These are phyloP conservation scores for Nannoperca obscura DNA, from an alignment of 2,797 vertebrate genomes.

Conservation along the genomic window DNA sequence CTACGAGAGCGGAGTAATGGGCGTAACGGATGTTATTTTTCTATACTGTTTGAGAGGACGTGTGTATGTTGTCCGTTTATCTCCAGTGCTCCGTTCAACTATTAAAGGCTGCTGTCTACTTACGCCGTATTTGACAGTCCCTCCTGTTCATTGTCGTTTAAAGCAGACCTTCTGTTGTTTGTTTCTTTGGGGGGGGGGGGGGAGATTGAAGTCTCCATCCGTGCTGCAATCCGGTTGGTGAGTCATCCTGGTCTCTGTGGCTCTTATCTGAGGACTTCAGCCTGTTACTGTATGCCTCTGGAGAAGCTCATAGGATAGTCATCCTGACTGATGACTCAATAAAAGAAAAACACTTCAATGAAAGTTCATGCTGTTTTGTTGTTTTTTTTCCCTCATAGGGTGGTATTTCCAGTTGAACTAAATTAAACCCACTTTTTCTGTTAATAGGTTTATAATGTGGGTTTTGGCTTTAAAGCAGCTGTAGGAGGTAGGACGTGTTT, in stretches of 20 bases:
- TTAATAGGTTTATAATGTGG: background rate
- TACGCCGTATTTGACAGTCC: constrained; percentile 40
- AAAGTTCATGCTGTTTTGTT: background rate
- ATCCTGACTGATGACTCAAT: constrained; percentile 74
- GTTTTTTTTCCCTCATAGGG: background rate
- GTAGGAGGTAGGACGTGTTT: constrained; percentile 15
- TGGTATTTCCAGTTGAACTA: background rate
- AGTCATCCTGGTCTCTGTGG: constrained; percentile 48
- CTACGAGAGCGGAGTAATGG: constrained; percentile 38
- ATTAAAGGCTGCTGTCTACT: constrained; percentile 59
- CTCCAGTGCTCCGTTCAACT: constrained; percentile 48
- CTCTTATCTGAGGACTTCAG: constrained; percentile 37
- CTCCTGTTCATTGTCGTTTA: constrained; percentile 34
- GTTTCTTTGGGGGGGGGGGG: background rate
- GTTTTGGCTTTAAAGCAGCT: background rate
- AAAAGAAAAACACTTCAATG: constrained; percentile 53
- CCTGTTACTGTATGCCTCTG: constrained; percentile 43
- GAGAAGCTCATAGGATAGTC: constrained; percentile 49
- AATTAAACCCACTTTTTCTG: background rate
- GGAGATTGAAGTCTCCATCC: constrained; percentile 44
- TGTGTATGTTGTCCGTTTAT: constrained; percentile 53
- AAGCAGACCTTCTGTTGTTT: constrained; percentile 39
- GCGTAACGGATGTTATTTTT: constrained; percentile 80
- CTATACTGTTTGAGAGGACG: constrained; percentile 69
- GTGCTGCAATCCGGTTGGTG: constrained; percentile 34